Evolutionary conservation across 2,797 vertebrate genomes (phyloP).

Genomic region (Syngnathus rostellatus): DNA sequence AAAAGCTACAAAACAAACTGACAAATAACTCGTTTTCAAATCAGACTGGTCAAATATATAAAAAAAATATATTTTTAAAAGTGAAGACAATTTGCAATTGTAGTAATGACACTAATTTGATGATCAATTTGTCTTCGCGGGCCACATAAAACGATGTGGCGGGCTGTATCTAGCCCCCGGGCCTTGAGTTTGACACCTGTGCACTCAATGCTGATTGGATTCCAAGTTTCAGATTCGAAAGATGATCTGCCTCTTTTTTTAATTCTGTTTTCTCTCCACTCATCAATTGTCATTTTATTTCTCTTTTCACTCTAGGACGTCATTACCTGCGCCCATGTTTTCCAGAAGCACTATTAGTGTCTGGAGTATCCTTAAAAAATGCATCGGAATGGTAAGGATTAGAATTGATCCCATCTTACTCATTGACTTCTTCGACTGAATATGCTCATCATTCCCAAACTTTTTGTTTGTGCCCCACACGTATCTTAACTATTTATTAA

Average conservation of each 20-base stretch:
- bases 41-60: too few species aligned
- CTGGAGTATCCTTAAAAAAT: constrained; percentile 95
- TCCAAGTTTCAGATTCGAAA: background rate
- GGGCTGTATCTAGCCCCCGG: too few species aligned
- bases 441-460: background rate
- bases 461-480: background rate
- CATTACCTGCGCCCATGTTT: constrained; percentile 88
- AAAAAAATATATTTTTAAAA: too few species aligned
- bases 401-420: background rate
- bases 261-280: background rate
- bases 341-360: constrained; percentile 86
- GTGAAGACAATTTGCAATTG: too few species aligned
- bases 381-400: constrained; percentile 87
- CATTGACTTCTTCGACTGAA: too few species aligned
- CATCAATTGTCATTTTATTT: background rate
- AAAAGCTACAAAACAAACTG: too few species aligned
- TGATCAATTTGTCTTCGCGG: too few species aligned
- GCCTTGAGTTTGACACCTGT: too few species aligned
- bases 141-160: too few species aligned
- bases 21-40: too few species aligned
- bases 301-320: constrained; percentile 62
- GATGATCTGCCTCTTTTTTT: background rate
- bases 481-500: too few species aligned
- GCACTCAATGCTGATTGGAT: background rate
- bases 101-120: too few species aligned